Base-by-base conservation (phyloP, 1,140 invertebrate genomes). In the Aphelenchoides avenae region DNA sequence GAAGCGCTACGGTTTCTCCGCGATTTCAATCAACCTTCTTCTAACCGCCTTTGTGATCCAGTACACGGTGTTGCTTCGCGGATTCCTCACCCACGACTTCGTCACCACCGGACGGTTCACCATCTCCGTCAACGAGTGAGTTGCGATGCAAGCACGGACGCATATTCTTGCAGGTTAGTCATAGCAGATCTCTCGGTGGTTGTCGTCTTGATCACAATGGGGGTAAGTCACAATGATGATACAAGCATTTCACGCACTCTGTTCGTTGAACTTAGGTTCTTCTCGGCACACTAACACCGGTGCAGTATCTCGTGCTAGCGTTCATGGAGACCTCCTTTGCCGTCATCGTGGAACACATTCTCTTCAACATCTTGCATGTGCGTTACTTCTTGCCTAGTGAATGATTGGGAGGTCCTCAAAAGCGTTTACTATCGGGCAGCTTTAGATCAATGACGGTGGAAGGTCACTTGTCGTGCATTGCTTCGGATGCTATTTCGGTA, bases 401-500 rank as follows among this genome's bases (percentile, higher is more conserved):
- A 44, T 26, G 2, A n/a, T 44, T 2, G 2, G 30, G 22, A 6
- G 7, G 18, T 18, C 26, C 9, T 27, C 46, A 27, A 56, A 41
- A 7, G 6, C 5, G 6, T 29, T 42, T 34, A 5, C 7, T 20
- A 57, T 5, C 30, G 6, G 6, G 15, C 9, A 24, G 27, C 22
- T 80, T n/a, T 61, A 85, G 82, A 81, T 80, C 11, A 74, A 79
- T 31, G 84, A 85, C 66, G 78, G 83, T 30, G 84, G 92, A 15
- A 90, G 87, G 52, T 93, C 91, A 1, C 91, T 96, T 75, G 88
- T 87, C 49, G 87, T 96, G 42, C 93, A 96, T 67, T 84, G 86
- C 0, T 96, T 95, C 75, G 93, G 92, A 0, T 91, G 91, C 18
- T 96, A 96, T 78, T 97, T 94, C 76, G 92, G 91, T 4, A n/a